phyloP scores from a whole-genome alignment of 2,797 vertebrate species.

The Atherinosoma microstoma region DNA sequence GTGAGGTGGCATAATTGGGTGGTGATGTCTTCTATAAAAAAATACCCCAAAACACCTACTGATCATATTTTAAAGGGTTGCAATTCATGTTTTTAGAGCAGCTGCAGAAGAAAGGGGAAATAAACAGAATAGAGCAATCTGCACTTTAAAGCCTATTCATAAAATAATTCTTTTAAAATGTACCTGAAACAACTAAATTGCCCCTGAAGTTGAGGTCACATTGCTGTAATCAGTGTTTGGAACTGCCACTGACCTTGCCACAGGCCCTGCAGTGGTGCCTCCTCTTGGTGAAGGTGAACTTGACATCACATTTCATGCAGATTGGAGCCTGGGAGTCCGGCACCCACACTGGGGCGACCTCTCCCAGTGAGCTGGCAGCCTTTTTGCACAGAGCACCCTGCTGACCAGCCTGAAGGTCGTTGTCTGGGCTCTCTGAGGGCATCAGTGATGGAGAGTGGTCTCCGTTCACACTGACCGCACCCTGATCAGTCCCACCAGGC shows the following conservation, averaged over 20 bases:
- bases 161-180: neutral
- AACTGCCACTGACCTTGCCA: constrained; percentile 90
- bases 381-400: constrained; percentile 87
- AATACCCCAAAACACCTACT: no score
- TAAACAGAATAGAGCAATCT: neutral
- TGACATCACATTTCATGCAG: constrained; percentile 98
- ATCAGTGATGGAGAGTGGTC: constrained; percentile 55
- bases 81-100: neutral
- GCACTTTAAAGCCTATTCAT: neutral
- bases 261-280: constrained; percentile 99
- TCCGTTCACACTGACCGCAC: constrained; percentile 59
- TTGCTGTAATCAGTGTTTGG: neutral
- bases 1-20: neutral
- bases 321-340: constrained; percentile 97
- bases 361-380: constrained; percentile 89
- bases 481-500: constrained; percentile 40
- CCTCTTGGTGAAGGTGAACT: constrained; percentile 99
- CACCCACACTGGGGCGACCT: constrained; percentile 98
- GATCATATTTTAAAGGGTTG: neutral
- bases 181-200: neutral
- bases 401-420: constrained; percentile 94
- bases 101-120: neutral
- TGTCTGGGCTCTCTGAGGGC: constrained; percentile 91
- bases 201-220: neutral
- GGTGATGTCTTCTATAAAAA: neutral